Percentiles rank a stretch among this genome's conserved stretches.
These are phyloP conservation scores for Cephus pulcher DNA, from an alignment of 2,888 invertebrate species.

Conservation along the genomic window DNA sequence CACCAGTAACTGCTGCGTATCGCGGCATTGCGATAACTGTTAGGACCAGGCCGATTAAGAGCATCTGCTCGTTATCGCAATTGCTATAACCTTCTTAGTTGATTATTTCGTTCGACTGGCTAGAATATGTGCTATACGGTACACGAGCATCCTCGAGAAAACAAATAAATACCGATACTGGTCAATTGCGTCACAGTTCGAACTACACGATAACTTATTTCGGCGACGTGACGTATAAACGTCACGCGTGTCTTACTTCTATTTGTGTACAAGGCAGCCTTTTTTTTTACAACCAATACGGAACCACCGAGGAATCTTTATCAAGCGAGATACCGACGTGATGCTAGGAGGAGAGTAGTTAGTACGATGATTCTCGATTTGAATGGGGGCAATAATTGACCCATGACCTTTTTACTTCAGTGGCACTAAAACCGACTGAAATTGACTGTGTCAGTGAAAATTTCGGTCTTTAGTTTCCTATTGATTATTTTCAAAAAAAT, in stretches of 20 bases:
- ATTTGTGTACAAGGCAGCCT: background rate
- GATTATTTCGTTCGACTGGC: background rate
- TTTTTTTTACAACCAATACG: constrained; percentile 10
- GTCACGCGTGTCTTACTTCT: background rate
- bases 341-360: constrained; percentile 13
- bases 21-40: too few species aligned
- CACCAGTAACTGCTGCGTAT: background rate
- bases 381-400: constrained; percentile 46
- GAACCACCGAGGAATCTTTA: constrained; percentile 46
- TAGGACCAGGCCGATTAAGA: background rate
- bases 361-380: constrained; percentile 34
- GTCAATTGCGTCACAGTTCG: constrained; percentile 32
- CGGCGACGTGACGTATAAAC: constrained; percentile 7
- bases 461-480: background rate
- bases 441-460: background rate
- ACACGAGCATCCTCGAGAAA: background rate
- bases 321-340: constrained; percentile 39
- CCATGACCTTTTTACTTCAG: constrained; percentile 37
- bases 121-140: background rate
- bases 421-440: constrained; percentile 10
- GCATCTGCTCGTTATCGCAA: background rate
- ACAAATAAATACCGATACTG: constrained; percentile 26
- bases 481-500: background rate
- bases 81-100: background rate
- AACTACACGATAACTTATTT: constrained; percentile 28